phyloP scores from a whole-genome alignment of 2,888 invertebrate species.

The Megaustenia siamemsis region DNA sequence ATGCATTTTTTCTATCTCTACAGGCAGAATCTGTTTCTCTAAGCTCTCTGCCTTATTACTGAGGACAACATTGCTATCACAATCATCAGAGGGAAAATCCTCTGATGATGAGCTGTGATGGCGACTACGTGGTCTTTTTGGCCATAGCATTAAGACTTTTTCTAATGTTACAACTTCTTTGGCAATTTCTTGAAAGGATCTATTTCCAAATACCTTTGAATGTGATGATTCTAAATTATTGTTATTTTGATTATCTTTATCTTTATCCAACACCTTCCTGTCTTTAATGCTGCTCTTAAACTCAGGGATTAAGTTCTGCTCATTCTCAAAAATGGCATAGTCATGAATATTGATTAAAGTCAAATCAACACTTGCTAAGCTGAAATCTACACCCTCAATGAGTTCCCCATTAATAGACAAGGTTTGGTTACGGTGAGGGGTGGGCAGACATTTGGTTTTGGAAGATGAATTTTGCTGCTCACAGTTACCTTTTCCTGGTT shows the following conservation, averaged over 20 bases:
- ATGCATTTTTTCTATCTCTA: background rate
- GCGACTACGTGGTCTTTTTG: conserved; percentile 61
- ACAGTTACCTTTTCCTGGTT: conserved; percentile 76
- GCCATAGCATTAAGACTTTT: conserved; percentile 71
- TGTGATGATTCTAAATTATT: background rate
- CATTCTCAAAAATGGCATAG: conserved; percentile 76
- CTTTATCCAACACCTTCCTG: background rate
- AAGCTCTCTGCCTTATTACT: background rate
- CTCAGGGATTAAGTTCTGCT: conserved; percentile 69
- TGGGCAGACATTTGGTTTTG: conserved; percentile 51
- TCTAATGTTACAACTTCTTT: conserved; percentile 68
- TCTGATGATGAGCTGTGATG: conserved; percentile 76
- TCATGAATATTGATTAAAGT: conserved; percentile 77
- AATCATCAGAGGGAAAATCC: conserved; percentile 60
- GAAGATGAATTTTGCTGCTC: conserved; percentile 13
- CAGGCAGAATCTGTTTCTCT: background rate
- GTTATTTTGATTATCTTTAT: background rate
- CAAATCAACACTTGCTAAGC: conserved; percentile 52
- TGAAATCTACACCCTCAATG: conserved; percentile 60
- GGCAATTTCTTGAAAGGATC: conserved; percentile 74
- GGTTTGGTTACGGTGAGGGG: conserved; percentile 59
- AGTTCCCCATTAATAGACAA: conserved; percentile 78
- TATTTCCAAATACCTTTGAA: conserved; percentile 53
- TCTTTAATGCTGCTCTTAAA: conserved; percentile 66
- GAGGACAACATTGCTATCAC: background rate